Percentiles rank a stretch among this genome's conserved stretches.
phyloP scores from a whole-genome alignment of 1,140 invertebrate genomes.

The Colletes latitarsis region DNA sequence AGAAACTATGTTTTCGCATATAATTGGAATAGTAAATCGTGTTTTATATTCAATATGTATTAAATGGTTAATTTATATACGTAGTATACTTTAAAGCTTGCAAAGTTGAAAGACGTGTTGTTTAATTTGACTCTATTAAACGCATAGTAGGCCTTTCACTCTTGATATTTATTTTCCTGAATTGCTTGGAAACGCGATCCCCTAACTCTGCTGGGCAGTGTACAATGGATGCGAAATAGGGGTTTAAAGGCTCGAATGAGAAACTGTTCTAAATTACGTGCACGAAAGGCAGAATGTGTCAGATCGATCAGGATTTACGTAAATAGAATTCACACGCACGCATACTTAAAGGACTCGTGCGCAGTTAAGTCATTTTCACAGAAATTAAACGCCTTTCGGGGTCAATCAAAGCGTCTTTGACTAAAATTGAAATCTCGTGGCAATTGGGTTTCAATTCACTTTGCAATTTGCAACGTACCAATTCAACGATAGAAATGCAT shows the following conservation, averaged over 20 bases:
- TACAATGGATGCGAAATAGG: neutral
- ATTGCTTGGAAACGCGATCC: neutral
- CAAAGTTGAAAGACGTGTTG: too few species aligned
- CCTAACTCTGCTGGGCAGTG: neutral
- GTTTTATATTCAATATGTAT: too few species aligned
- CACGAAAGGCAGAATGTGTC: slow-evolving; percentile 27
- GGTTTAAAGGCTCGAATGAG: neutral
- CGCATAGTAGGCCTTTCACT: neutral
- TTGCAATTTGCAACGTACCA: too few species aligned
- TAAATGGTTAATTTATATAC: too few species aligned
- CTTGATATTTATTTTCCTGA: neutral
- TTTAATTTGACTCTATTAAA: too few species aligned
- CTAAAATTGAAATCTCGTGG: too few species aligned
- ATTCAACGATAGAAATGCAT: too few species aligned
- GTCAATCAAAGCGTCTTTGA: too few species aligned
- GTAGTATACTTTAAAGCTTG: too few species aligned
- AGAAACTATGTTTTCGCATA: neutral
- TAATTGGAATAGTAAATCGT: neutral
- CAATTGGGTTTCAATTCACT: too few species aligned
- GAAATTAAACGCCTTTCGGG: neutral
- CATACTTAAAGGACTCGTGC: neutral
- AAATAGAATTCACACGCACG: slow-evolving; percentile 32
- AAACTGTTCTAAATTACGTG: slow-evolving; percentile 17
- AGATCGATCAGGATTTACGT: slow-evolving; percentile 45
- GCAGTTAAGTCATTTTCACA: neutral